phyloP scores from a whole-genome alignment of 2,113 vertebrate genomes.

The Bos indicus region DNA sequence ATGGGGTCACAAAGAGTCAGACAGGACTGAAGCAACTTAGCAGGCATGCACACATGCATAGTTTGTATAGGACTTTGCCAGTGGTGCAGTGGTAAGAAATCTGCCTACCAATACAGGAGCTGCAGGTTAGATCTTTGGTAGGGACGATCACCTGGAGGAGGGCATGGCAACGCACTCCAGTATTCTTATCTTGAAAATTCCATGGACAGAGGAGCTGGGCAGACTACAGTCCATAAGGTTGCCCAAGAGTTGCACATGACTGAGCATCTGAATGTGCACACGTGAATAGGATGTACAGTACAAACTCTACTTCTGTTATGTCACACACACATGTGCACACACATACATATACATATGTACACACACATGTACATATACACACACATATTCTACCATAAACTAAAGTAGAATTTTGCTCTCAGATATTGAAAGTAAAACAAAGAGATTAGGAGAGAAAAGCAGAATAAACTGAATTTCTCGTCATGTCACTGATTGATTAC shows the following conservation, averaged over 20 bases:
- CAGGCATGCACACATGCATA: not conserved
- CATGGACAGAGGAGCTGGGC: not conserved
- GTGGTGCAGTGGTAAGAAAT: not conserved
- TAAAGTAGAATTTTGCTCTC: not conserved
- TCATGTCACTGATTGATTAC: not conserved
- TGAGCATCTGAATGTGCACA: accelerated
- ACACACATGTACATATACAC: not conserved
- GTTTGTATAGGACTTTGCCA: not conserved
- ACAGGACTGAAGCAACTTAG: not conserved
- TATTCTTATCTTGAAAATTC: not conserved
- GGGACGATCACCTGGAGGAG: not conserved
- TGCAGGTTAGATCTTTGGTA: not conserved
- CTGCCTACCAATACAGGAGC: not conserved
- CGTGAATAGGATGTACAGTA: not conserved
- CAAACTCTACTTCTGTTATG: not conserved
- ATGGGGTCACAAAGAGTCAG: not conserved
- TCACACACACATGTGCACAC: accelerated
- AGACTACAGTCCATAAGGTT: accelerated
- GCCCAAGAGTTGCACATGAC: not conserved
- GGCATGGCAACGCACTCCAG: not conserved
- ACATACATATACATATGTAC: not conserved
- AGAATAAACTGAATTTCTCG: not conserved
- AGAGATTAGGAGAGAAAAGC: not conserved
- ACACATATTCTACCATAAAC: not conserved
- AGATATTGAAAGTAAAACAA: not conserved